Percentiles rank a stretch among this genome's conserved stretches.
Conservation (phyloP, 1,140 invertebrate genomes). For the Pseudomyrmex pallidus region DNA sequence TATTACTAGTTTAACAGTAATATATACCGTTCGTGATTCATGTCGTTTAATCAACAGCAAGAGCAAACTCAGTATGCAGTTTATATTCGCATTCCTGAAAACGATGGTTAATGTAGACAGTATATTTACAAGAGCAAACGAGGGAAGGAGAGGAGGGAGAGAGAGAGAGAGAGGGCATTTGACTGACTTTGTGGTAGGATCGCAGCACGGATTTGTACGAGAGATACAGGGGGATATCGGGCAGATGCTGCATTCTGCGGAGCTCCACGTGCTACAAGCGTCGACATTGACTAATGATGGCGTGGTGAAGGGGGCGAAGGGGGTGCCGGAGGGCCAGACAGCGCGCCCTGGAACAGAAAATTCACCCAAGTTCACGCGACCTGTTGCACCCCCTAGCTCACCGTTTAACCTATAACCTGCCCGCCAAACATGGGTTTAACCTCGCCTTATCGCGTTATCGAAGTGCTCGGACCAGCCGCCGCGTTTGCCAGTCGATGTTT, state of each 20-base stretch:
- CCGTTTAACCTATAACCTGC: slow-evolving; percentile 86
- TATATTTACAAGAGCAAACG: slow-evolving; percentile 1
- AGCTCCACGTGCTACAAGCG: slow-evolving; percentile 81
- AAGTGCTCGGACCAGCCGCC: slow-evolving; percentile 74
- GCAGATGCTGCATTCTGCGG: slow-evolving; percentile 83
- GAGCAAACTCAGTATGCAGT: neutral
- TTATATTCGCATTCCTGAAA: slow-evolving; percentile 2
- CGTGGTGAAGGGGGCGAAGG: slow-evolving; percentile 78
- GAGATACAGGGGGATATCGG: slow-evolving; percentile 80
- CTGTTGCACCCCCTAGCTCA: slow-evolving; percentile 85
- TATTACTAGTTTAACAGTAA: neutral
- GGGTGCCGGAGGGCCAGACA: slow-evolving; percentile 77
- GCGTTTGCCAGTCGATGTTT: slow-evolving; percentile 47
- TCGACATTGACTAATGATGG: slow-evolving; percentile 86
- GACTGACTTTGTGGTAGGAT: slow-evolving; percentile 60
- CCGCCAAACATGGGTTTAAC: slow-evolving; percentile 85
- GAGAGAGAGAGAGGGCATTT: slow-evolving; percentile 13
- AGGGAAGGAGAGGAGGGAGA: neutral
- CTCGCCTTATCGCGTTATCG: slow-evolving; percentile 85
- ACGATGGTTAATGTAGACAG: slow-evolving; percentile 12
- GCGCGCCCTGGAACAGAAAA: slow-evolving; percentile 84
- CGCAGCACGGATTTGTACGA: slow-evolving; percentile 71
- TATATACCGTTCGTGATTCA: neutral
- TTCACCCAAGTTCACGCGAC: slow-evolving; percentile 85
- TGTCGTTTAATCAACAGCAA: neutral